A percentile compares a stretch with the other conserved stretches of the same genome.
Evolutionary conservation across 2,888 invertebrate species (phyloP).

Genomic region (Chloromyia formosa): DNA sequence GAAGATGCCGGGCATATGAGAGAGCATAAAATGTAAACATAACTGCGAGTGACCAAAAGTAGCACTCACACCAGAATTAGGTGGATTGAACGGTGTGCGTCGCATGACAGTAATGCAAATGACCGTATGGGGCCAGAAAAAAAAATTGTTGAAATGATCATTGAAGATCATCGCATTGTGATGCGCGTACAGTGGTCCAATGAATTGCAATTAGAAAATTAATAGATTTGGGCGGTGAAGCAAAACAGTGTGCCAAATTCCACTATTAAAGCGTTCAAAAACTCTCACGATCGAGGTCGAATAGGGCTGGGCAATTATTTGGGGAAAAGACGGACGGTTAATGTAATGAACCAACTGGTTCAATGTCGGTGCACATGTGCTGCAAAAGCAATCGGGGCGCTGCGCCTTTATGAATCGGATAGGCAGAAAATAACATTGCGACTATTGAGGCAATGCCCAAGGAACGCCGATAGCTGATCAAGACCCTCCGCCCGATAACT

Average conservation of each 20-base stretch:
- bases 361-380: too few species aligned
- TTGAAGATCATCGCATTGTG: background rate
- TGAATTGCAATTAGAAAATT: constrained; percentile 34
- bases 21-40: background rate
- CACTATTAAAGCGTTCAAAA: background rate
- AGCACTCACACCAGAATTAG: background rate
- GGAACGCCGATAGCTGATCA: too few species aligned
- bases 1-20: background rate
- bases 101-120: too few species aligned
- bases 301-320: background rate
- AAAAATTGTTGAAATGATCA: constrained; percentile 12
- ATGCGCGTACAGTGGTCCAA: constrained; percentile 27
- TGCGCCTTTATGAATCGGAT: too few species aligned
- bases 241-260: too few species aligned
- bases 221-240: background rate
- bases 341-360: constrained; percentile 38
- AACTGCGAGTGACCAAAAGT: background rate
- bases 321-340: constrained; percentile 27
- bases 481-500: too few species aligned
- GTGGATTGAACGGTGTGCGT: background rate
- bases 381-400: too few species aligned
- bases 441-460: too few species aligned
- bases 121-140: too few species aligned
- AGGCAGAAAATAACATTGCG: too few species aligned
- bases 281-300: constrained; percentile 10